Conservation (phyloP, 2,888 invertebrate species). For the Caenorhabditis afra region DNA sequence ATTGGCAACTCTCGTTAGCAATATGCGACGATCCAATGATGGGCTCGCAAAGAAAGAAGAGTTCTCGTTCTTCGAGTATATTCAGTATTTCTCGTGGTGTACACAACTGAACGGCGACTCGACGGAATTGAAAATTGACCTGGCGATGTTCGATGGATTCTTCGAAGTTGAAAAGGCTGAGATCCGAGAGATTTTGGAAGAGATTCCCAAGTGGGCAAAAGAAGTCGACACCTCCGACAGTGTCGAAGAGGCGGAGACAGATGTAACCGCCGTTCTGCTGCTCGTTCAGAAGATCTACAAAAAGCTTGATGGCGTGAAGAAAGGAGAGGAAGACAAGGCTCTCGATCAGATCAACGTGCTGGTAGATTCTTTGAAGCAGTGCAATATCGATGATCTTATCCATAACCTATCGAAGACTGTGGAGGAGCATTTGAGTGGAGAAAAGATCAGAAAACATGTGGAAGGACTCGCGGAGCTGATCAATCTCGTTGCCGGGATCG, state of each 20-base stretch:
- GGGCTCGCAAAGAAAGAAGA: neutral
- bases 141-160: constrained; percentile 23
- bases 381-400: constrained; percentile 15
- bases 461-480: constrained; percentile 33
- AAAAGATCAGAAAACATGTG: constrained; percentile 9
- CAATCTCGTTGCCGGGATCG: constrained; percentile 15
- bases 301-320: constrained; percentile 16
- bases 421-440: constrained; percentile 16
- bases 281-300: constrained; percentile 52
- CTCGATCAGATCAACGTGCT: constrained; percentile 43
- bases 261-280: constrained; percentile 31
- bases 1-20: constrained; percentile 18
- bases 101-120: constrained; percentile 23
- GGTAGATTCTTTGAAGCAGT: constrained; percentile 18
- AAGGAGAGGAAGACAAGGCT: constrained; percentile 36
- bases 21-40: constrained; percentile 43
- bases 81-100: constrained; percentile 23
- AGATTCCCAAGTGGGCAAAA: constrained; percentile 26
- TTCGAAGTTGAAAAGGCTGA: constrained; percentile 43
- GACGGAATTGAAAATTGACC: constrained; percentile 11
- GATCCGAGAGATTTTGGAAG: constrained; percentile 7
- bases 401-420: neutral
- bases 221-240: constrained; percentile 5
- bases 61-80: constrained; percentile 2
- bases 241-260: constrained; percentile 26